Base-by-base conservation (phyloP, 2,888 invertebrate species). In the Platycheirus rosarum region DNA sequence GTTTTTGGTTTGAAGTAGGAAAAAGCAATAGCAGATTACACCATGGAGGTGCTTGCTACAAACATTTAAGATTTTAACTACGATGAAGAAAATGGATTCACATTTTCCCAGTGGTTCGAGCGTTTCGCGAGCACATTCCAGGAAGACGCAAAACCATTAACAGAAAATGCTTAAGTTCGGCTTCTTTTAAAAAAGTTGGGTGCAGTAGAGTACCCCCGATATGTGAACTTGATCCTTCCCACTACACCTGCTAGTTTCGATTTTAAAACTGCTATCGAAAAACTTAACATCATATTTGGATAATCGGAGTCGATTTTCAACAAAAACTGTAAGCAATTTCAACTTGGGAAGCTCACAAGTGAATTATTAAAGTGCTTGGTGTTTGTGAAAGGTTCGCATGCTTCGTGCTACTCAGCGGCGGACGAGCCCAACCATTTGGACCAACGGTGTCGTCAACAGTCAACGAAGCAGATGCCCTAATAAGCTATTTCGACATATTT, bases 351-450 rank as follows among this genome's bases (percentile, higher is more conserved):
- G 23, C 37, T 84, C 3, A 77, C 68, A 16, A 20, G 70, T 3
- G 82, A 85, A 23, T 85, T 85, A 32, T 85, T 85, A 11, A 85
- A 84, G 46, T 84, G 80, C 16, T 74, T 84, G 48, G 57, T 85
- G n/a, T 85, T 82, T 48, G 62, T 85, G 4, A 80, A 73, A 48
- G 80, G 85, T 0, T 62, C 85, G 4, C 71, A 84, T 23, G 74
- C 78, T 62, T 13, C 70, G 9, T 11, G 16, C 9, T 79, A 85
- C 35, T 57, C 55, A 1, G 85, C n/a, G n/a, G n/a, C n/a, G n/a
- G n/a, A n/a, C n/a, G n/a, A n/a, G n/a, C n/a, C n/a, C n/a, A n/a
- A n/a, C n/a, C n/a, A n/a, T n/a, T n/a, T n/a, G n/a, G n/a, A n/a
- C n/a, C n/a, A n/a, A n/a, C n/a, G n/a, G n/a, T n/a, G n/a, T n/a